A percentile compares a stretch with the other conserved stretches of the same genome.
Evolutionary conservation across 2,113 vertebrate species (phyloP).

Genomic region (Lynx canadensis): DNA sequence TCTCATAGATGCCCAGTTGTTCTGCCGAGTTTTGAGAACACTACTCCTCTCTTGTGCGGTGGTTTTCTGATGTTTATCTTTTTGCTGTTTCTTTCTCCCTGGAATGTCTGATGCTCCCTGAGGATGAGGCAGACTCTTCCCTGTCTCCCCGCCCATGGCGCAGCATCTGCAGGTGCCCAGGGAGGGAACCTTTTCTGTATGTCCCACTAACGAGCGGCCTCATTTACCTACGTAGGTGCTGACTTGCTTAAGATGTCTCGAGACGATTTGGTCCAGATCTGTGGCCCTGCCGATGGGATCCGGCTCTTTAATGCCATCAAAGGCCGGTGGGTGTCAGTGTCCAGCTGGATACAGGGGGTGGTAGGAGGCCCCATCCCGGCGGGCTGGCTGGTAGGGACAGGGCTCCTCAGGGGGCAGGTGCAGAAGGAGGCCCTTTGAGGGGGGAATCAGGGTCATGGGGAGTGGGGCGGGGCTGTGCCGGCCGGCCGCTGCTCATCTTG

Average conservation of each 20-base stretch:
- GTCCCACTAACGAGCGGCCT: neutral
- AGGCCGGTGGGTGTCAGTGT: constrained; percentile 90
- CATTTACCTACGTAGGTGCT: constrained; percentile 87
- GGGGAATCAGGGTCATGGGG: neutral
- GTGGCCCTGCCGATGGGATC: constrained; percentile 96
- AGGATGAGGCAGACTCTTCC: neutral
- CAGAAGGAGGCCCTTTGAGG: neutral
- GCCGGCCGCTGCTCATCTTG: rapidly evolving
- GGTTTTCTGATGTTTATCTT: neutral
- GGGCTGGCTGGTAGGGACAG: neutral
- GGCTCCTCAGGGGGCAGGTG: neutral
- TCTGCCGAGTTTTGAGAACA: neutral
- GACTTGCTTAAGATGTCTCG: constrained; percentile 96
- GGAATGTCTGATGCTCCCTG: neutral
- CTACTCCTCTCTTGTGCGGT: neutral
- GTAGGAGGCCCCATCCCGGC: neutral
- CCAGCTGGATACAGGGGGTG: neutral
- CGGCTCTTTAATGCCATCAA: constrained; percentile 96
- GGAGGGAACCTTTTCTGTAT: neutral
- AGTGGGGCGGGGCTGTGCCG: neutral
- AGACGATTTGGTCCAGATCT: constrained; percentile 96
- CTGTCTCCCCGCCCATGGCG: rapidly evolving
- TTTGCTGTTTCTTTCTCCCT: neutral
- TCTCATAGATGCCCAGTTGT: neutral
- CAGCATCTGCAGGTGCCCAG: neutral